phyloP scores from a whole-genome alignment of 2,113 vertebrate species.

The Maccullochella peelii region DNA sequence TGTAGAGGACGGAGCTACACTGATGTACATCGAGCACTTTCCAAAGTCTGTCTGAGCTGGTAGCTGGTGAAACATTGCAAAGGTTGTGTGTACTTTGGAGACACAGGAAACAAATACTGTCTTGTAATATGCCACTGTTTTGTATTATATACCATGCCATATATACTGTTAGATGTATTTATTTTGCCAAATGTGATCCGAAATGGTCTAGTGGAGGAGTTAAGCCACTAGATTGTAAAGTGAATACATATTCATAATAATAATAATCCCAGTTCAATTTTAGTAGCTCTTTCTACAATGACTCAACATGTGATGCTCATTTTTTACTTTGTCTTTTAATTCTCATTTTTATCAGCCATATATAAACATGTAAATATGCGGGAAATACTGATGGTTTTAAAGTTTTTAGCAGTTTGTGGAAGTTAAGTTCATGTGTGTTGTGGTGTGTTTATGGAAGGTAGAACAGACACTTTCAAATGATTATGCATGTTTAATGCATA shows the following conservation, averaged over 20 bases:
- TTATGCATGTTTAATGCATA: neutral
- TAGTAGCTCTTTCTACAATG: neutral
- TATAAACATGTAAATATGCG: slow-evolving; percentile 59
- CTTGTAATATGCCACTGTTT: slow-evolving; percentile 1
- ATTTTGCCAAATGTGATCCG: slow-evolving; percentile 30
- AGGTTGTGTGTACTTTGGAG: slow-evolving; percentile 14
- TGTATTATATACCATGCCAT: slow-evolving; percentile 27
- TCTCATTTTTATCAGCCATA: neutral
- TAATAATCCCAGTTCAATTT: neutral
- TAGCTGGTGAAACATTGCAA: neutral
- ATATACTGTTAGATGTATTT: slow-evolving; percentile 39
- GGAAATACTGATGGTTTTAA: slow-evolving; percentile 19
- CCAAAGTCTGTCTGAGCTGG: neutral
- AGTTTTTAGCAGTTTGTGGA: slow-evolving; percentile 22
- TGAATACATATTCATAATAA: neutral
- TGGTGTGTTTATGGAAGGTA: slow-evolving; percentile 11
- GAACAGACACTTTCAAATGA: slow-evolving; percentile 16
- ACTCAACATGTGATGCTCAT: neutral
- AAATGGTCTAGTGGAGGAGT: neutral
- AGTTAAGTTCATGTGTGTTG: neutral
- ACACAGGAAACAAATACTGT: neutral
- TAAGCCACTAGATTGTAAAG: neutral
- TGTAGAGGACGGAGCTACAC: neutral
- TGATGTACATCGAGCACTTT: neutral
- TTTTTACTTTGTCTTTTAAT: slow-evolving; percentile 30